Conservation (phyloP, 2,888 invertebrate species). For the Apamea epomidion region DNA sequence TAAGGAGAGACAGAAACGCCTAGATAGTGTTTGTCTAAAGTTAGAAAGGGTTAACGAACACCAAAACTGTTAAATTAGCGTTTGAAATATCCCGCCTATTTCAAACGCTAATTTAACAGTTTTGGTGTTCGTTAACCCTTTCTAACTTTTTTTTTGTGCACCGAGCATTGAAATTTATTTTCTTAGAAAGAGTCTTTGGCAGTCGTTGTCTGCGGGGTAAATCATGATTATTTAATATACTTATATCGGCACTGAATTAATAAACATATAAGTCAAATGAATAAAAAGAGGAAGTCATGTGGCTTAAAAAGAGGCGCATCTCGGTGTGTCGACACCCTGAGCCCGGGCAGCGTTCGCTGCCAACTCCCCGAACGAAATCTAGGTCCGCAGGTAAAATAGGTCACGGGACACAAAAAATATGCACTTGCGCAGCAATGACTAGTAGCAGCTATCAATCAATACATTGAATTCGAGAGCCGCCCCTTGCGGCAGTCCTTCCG, state of each 20-base stretch:
- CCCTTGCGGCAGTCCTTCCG: not conserved
- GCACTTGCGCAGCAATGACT: conserved; percentile 13
- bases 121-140: too few species aligned
- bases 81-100: too few species aligned
- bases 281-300: not conserved
- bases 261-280: not conserved
- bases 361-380: not conserved
- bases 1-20: too few species aligned
- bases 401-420: not conserved
- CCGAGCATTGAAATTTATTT: not conserved
- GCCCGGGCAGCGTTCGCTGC: not conserved
- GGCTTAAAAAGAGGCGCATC: not conserved
- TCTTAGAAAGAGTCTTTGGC: not conserved
- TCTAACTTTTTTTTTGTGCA: too few species aligned
- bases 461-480: conserved; percentile 2
- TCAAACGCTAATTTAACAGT: too few species aligned
- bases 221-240: not conserved
- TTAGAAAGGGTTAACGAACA: too few species aligned
- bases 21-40: too few species aligned
- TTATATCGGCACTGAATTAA: not conserved
- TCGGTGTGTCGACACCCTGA: not conserved
- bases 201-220: not conserved
- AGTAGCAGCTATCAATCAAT: conserved; percentile 2
- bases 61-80: too few species aligned
- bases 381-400: not conserved